These are phyloP conservation scores for Temnothorax rugatulus DNA, from an alignment of 2,888 invertebrate genomes.

Conservation along the genomic window DNA sequence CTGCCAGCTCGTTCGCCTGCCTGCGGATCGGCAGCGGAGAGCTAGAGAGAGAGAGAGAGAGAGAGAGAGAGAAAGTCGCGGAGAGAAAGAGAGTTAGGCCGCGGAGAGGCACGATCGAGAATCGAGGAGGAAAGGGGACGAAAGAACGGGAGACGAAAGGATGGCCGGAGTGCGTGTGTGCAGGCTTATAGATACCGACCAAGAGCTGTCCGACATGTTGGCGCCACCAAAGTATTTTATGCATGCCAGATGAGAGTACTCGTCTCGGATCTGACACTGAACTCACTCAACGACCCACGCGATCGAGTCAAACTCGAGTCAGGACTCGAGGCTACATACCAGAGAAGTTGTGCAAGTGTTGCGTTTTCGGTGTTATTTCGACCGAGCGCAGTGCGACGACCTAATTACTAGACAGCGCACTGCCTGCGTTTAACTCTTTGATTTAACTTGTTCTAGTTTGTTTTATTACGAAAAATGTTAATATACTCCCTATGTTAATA, in stretches of 20 bases:
- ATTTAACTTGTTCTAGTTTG: conserved; percentile 3
- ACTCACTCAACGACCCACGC: conserved; percentile 74
- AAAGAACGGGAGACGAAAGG: conserved; percentile 48
- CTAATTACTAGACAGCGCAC: background rate
- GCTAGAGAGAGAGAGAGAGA: conserved; percentile 11
- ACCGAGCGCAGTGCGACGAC: background rate
- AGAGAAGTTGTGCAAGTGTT: conserved; percentile 59
- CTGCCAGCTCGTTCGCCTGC: conserved; percentile 74
- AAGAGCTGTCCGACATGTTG: conserved; percentile 77
- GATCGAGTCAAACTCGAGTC: conserved; percentile 58
- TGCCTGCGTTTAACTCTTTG: background rate
- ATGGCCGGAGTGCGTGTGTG: conserved; percentile 40
- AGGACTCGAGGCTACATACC: conserved; percentile 33
- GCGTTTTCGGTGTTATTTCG: conserved; percentile 29
- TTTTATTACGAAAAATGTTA: background rate
- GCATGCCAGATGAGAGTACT: conserved; percentile 77
- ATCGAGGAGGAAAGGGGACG: conserved; percentile 56
- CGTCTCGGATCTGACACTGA: conserved; percentile 77
- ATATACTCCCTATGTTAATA: background rate
- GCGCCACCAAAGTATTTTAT: conserved; percentile 78
- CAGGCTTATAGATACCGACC: conserved; percentile 68
- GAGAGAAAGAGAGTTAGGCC: conserved; percentile 49
- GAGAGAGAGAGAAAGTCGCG: conserved; percentile 56
- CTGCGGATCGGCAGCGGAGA: conserved; percentile 58
- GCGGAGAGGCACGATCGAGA: conserved; percentile 45